These are phyloP conservation scores for Spinus pinus DNA, from an alignment of 2,797 vertebrate species.

Conservation along the genomic window DNA sequence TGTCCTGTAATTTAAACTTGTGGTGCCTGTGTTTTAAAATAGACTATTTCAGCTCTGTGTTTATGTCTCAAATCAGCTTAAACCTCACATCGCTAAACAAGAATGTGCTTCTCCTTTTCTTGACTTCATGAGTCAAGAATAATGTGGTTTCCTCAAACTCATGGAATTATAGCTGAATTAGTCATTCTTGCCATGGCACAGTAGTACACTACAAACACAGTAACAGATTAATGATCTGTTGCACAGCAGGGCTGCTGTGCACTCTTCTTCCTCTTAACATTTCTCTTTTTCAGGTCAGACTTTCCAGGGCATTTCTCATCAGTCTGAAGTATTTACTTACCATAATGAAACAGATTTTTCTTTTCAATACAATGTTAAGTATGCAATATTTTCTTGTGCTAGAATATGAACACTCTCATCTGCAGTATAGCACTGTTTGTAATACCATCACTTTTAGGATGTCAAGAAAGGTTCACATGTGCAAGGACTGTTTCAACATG, in stretches of 20 bases:
- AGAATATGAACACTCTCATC: not conserved
- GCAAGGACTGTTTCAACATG: not conserved
- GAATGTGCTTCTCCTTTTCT: not conserved
- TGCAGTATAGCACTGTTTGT: not conserved
- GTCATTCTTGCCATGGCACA: not conserved
- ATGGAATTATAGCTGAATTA: not conserved
- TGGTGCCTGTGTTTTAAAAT: not conserved
- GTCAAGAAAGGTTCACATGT: rapidly evolving
- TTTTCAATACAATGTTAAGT: not conserved
- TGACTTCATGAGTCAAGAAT: not conserved
- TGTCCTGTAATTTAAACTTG: not conserved
- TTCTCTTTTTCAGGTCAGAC: not conserved
- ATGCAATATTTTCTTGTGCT: not conserved
- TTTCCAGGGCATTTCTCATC: not conserved
- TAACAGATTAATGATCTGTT: not conserved
- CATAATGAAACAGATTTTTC: not conserved
- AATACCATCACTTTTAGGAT: not conserved
- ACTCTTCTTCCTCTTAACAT: not conserved
- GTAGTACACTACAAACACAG: not conserved
- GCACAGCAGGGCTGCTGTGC: not conserved
- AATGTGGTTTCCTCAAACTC: not conserved
- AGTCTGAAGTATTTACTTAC: not conserved
- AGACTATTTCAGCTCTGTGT: not conserved
- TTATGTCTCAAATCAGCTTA: not conserved
- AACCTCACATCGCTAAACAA: not conserved